A percentile compares a stretch with the other conserved stretches of the same genome.
Conservation (phyloP, 2,113 vertebrate genomes). For the Ctenodactylus gundi region DNA sequence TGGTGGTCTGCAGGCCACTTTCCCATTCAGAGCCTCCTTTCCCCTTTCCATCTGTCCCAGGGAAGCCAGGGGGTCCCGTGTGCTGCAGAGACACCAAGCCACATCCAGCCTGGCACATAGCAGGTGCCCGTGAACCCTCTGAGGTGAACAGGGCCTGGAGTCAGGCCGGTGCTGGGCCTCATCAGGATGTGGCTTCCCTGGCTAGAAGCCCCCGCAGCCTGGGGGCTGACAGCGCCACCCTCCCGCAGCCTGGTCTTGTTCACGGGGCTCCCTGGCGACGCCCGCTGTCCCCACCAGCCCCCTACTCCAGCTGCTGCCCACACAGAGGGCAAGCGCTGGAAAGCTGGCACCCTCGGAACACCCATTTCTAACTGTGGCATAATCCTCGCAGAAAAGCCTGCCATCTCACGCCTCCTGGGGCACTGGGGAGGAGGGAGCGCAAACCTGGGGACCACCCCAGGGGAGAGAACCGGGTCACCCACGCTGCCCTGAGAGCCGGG, state of each 20-base stretch:
- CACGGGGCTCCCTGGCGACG: not conserved
- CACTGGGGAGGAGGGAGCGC: too few species aligned
- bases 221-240: too few species aligned
- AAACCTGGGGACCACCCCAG: too few species aligned
- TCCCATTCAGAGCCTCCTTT: fast-evolving
- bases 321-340: not conserved
- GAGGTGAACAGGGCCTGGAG: fast-evolving
- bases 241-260: not conserved
- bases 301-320: not conserved
- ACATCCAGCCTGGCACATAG: not conserved
- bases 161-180: too few species aligned
- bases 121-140: not conserved
- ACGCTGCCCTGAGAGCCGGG: too few species aligned
- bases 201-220: too few species aligned
- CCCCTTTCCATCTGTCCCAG: not conserved
- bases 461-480: too few species aligned
- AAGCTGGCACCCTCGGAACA: not conserved
- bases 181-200: not conserved
- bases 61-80: not conserved
- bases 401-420: too few species aligned
- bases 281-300: not conserved
- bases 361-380: too few species aligned
- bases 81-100: fast-evolving
- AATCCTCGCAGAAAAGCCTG: too few species aligned
- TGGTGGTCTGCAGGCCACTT: too few species aligned